Conservation (phyloP, 2,888 invertebrate genomes). For the Suillia variegata region DNA sequence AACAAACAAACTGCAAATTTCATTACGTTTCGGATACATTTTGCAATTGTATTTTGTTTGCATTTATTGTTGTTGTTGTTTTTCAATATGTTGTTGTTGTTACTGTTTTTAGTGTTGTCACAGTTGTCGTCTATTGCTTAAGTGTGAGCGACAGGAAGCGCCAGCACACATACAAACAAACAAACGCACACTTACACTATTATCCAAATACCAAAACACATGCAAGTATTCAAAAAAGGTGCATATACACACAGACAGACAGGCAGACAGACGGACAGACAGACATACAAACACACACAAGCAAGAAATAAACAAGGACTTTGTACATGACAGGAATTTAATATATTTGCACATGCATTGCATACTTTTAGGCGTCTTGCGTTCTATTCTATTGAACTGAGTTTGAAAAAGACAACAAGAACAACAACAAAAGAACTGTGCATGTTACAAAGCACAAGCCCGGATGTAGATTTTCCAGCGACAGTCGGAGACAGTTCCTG, state of each 20-base stretch:
- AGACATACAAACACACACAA: not conserved
- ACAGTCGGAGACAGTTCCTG: no score
- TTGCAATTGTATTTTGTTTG: slow-evolving; percentile 16
- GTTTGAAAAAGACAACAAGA: not conserved
- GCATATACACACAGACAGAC: no score
- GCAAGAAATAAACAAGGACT: slow-evolving; percentile 27
- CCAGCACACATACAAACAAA: not conserved
- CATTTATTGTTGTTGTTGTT: slow-evolving; percentile 14
- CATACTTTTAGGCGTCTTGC: slow-evolving; percentile 35
- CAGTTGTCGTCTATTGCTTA: not conserved
- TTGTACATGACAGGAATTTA: slow-evolving; percentile 50
- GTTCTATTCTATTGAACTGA: not conserved
- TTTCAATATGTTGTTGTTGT: slow-evolving; percentile 5
- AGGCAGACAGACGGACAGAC: not conserved
- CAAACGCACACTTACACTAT: not conserved
- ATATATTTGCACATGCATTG: slow-evolving; percentile 40
- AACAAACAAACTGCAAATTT: slow-evolving; percentile 34
- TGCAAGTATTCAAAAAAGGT: not conserved
- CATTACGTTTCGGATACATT: slow-evolving; percentile 44
- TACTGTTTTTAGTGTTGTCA: slow-evolving; percentile 8
- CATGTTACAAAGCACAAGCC: no score
- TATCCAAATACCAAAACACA: not conserved
- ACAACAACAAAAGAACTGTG: no score
- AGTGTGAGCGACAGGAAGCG: not conserved
- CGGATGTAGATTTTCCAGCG: no score